These are phyloP conservation scores for Drosophila chauvacae DNA, from an alignment of 1,140 invertebrate genomes.

Conservation along the genomic window DNA sequence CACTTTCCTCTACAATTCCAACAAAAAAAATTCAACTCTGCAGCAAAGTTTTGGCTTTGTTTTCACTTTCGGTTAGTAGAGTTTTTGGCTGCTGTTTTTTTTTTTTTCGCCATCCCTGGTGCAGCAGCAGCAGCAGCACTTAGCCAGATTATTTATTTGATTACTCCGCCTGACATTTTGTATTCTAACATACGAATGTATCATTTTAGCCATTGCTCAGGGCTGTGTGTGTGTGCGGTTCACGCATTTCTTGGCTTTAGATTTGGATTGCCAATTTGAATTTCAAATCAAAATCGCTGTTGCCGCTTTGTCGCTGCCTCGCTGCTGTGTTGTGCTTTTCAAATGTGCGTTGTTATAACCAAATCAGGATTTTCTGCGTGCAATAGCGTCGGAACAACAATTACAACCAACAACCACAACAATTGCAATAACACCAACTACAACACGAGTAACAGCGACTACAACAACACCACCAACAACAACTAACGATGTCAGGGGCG, in stretches of 20 bases:
- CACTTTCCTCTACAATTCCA: conserved; percentile 5
- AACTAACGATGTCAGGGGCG: conserved; percentile 80
- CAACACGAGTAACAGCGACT: conserved; percentile 14
- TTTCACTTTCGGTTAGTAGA: conserved; percentile 12
- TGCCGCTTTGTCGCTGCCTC: conserved; percentile 12
- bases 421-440: conserved; percentile 31
- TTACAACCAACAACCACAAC: conserved; percentile 49
- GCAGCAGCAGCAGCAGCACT: conserved; percentile 23
- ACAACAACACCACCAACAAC: conserved; percentile 26
- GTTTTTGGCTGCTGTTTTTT: not conserved
- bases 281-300: conserved; percentile 63
- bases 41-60: not conserved
- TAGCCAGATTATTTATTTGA: conserved; percentile 66
- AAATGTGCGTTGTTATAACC: conserved; percentile 80
- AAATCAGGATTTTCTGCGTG: conserved; percentile 82
- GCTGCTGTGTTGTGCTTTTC: conserved; percentile 33
- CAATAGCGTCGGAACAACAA: conserved; percentile 68
- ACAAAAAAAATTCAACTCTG: not conserved
- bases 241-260: conserved; percentile 77
- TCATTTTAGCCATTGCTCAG: conserved; percentile 76
- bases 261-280: conserved; percentile 76
- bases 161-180: conserved; percentile 73
- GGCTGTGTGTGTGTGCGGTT: conserved; percentile 53
- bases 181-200: conserved; percentile 52
- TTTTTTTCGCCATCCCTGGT: conserved; percentile 53